Evolutionary conservation across 2,797 vertebrate genomes (phyloP), one percentile per base, ranked within the genome.

Genomic region (Psittacula echo): DNA sequence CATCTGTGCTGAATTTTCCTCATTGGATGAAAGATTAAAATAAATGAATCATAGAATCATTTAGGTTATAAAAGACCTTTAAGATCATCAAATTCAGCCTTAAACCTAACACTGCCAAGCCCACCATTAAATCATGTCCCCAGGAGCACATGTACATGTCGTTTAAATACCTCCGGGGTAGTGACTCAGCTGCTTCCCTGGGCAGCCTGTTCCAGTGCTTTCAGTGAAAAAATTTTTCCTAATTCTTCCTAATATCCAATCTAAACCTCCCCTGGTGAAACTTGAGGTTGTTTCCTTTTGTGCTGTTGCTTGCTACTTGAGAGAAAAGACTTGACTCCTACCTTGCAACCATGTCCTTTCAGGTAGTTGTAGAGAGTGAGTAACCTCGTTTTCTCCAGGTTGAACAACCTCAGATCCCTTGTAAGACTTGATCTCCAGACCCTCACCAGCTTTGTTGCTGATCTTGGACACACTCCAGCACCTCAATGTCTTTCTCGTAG

Each of bases 301-400:
- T 45, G 8, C 27, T 71, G 3, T n/a, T 3, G 0, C 11, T 13
- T 32, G 5, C 18, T 37, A 26, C 13, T 11, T 37, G 19, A 19
- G 14, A 71, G 30, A 62, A 48, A 39, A 79, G 7, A 32, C 50
- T 0, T 0, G 0, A 30, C 21, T 5, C 7, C 17, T 47, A 8
- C 8, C 4, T 32, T 2, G 0, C 19, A 71, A 26, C 11, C 85
- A 1, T 4, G 2, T 17, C 19, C 13, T 74, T 77, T 70, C 30
- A 61, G 8, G 26, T 5, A 53, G 19, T 3, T 73, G 10, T 64
- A 54, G 71, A 51, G 6, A 66, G 5, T 0, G 0, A 5, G 22
- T 37, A 7, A 14, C 5, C 6, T 73, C 12, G 7, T 45, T 50
- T 76, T 7, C 29, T 74, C 20, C 20, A 47, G 4, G 3, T 6